Evolutionary conservation across 2,797 vertebrate genomes (phyloP).

Genomic region (Syngnathus acus): DNA sequence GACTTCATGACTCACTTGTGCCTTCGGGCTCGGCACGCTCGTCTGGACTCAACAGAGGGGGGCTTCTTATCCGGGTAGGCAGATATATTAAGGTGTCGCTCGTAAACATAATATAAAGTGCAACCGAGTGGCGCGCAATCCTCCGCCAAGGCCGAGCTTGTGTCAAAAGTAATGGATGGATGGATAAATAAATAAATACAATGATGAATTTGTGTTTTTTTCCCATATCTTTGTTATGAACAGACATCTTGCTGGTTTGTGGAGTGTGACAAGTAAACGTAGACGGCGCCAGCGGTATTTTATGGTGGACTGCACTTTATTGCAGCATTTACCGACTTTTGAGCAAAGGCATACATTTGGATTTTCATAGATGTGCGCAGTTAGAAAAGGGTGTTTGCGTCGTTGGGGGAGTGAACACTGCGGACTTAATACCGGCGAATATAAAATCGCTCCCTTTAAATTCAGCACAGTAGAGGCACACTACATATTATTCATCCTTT

Average conservation of each 20-base stretch:
- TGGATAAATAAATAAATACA: neutral
- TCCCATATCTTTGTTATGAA: neutral
- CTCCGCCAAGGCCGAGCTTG: neutral
- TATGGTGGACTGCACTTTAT: neutral
- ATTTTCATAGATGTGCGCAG: no score
- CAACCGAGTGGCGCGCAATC: neutral
- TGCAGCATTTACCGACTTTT: neutral
- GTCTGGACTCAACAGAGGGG: conserved; percentile 42
- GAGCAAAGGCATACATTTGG: neutral
- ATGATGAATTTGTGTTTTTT: neutral
- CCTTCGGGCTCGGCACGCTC: conserved; percentile 54
- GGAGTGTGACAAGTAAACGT: neutral
- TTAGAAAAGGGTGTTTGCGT: no score
- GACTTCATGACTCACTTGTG: conserved; percentile 63
- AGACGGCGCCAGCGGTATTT: neutral
- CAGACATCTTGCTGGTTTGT: neutral
- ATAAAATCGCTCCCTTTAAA: no score
- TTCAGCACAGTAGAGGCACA: no score
- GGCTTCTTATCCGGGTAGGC: neutral
- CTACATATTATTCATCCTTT: no score
- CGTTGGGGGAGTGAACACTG: no score
- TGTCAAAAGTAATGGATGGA: neutral
- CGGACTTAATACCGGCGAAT: no score
- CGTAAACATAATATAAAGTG: neutral
- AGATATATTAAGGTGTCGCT: neutral